Evolutionary conservation across 2,797 vertebrate species (phyloP).

Genomic region (Chelmon rostratus): DNA sequence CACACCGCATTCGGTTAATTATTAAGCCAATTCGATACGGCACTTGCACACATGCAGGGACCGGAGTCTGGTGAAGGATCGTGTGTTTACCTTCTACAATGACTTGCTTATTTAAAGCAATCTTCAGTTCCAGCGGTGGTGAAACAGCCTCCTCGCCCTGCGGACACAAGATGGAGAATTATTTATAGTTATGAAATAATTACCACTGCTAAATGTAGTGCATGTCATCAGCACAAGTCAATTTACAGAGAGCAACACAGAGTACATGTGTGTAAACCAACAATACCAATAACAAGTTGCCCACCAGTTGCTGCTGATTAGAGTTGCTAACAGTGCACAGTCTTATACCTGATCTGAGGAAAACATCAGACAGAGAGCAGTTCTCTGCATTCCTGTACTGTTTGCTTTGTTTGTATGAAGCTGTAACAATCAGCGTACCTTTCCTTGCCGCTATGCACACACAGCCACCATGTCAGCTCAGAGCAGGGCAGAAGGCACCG

Average conservation of each 20-base stretch:
- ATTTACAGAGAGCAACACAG: slow-evolving; percentile 52
- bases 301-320: slow-evolving; percentile 51
- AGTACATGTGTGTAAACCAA: slow-evolving; percentile 33
- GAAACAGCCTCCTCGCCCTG: slow-evolving; percentile 92
- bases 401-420: slow-evolving; percentile 41
- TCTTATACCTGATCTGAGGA: slow-evolving; percentile 30
- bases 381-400: slow-evolving; percentile 43
- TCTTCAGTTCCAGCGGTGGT: slow-evolving; percentile 90
- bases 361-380: slow-evolving; percentile 45
- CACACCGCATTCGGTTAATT: slow-evolving; percentile 72
- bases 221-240: slow-evolving; percentile 60
- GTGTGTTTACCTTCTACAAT: slow-evolving; percentile 92
- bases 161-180: slow-evolving; percentile 82
- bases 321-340: slow-evolving; percentile 20
- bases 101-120: slow-evolving; percentile 91
- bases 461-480: slow-evolving; percentile 32
- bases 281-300: slow-evolving; percentile 21
- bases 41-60: slow-evolving; percentile 51
- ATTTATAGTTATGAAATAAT: slow-evolving; percentile 79
- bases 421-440: slow-evolving; percentile 25
- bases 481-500: slow-evolving; percentile 20
- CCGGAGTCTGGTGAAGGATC: slow-evolving; percentile 74
- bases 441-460: neutral
- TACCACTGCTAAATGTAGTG: slow-evolving; percentile 52
- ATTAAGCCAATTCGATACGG: slow-evolving; percentile 75